phyloP scores from a whole-genome alignment of 2,888 invertebrate genomes.

The Rotaria macrura region DNA sequence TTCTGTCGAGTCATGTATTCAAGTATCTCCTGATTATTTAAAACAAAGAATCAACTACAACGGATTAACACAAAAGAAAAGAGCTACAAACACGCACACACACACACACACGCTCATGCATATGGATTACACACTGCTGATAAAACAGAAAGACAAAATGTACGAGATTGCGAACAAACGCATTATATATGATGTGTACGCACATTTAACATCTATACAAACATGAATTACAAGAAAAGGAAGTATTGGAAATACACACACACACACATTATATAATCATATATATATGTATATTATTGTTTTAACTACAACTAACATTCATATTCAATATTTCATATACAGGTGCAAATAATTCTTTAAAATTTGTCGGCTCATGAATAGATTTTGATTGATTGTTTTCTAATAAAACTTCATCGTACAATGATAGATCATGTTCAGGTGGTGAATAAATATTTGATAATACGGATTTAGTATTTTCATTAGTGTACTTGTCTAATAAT shows the following conservation, averaged over 20 bases:
- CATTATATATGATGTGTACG: background rate
- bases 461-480: background rate
- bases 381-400: background rate
- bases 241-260: background rate
- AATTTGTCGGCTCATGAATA: background rate
- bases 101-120: too few species aligned
- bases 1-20: background rate
- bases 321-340: background rate
- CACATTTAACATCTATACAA: background rate
- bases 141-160: background rate
- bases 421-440: background rate
- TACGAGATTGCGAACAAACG: background rate
- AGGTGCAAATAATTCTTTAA: background rate
- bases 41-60: background rate
- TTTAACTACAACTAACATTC: background rate
- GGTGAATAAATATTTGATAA: background rate
- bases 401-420: background rate
- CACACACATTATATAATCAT: background rate
- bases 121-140: background rate
- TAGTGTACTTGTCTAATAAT: background rate
- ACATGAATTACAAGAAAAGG: background rate
- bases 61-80: background rate
- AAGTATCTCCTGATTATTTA: background rate
- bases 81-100: background rate
- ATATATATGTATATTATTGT: too few species aligned